Base-by-base conservation (phyloP, 2,113 vertebrate genomes). In the Phrynosoma blainvillii region DNA sequence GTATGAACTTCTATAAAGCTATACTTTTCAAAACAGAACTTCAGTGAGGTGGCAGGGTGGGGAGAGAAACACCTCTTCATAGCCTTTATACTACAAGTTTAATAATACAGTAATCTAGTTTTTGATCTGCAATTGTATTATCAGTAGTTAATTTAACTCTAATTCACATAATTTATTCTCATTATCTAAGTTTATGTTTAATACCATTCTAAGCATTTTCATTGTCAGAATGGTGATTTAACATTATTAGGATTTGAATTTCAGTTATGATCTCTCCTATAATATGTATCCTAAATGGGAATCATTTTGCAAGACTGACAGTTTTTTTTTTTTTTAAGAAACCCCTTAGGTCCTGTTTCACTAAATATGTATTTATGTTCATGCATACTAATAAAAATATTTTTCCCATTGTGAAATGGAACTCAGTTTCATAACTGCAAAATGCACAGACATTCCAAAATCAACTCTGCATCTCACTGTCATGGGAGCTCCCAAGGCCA, bases 361-460 rank as follows among this genome's bases (percentile, higher is more conserved):
- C 42, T 90, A 92, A 89, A 89, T 88, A 78, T 4, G 89, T 71
- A 88, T 89, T 90, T 30, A 68, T 85, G 42, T 1, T 56, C 25
- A 89, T 85, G 76, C 84, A 87, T 85, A 93, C 85, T 93, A 47
- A 47, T 90, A 87, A 93, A 80, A 90, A 89, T 36, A 36, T 91
- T 77, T 87, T 94, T 89, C 79, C 1, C 40, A 90, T 93, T 88
- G 68, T 75, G 79, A 42, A 82, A 84, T 91, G 27, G 1, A 88
- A n/a, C 1, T 71, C 62, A 7, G 85, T 93, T 89, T 88, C 18
- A 81, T 90, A 32, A 18, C 47, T 89, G 36, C 83, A 88, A 32
- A 4, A 84, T 68, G 82, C 70, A 85, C 18, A 71, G 12, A 12
- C 81, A 68, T 16, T 8, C 47, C n/a, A 71, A 71, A 71, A 71